Percentiles rank a stretch among this genome's conserved stretches.
Evolutionary conservation across 2,797 vertebrate species (phyloP).

Genomic region (Valencia hispanica): DNA sequence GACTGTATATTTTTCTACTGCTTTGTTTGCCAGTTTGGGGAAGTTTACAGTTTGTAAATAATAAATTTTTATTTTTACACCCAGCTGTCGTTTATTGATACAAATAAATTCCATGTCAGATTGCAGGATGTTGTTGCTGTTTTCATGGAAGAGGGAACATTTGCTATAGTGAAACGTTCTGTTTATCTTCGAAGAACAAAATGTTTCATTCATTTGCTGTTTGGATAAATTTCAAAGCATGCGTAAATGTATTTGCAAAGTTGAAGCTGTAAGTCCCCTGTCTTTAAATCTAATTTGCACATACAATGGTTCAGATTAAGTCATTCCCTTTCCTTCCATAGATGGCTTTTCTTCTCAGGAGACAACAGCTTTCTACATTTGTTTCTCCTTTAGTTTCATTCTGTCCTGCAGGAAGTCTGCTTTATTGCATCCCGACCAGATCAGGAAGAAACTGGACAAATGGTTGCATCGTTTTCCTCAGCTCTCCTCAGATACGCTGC

Average conservation of each 20-base stretch:
- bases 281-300: too few species aligned
- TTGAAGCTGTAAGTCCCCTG: too few species aligned
- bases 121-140: not conserved
- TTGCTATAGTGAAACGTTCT: too few species aligned
- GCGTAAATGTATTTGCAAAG: too few species aligned
- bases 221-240: too few species aligned
- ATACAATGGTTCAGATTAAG: too few species aligned
- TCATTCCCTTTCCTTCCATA: too few species aligned
- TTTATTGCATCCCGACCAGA: not conserved
- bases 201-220: not conserved
- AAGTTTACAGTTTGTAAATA: constrained; percentile 45
- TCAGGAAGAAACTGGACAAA: not conserved
- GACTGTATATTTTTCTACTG: constrained; percentile 33
- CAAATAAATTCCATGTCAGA: not conserved
- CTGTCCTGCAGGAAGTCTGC: not conserved
- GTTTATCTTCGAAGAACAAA: too few species aligned
- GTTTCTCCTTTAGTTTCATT: not conserved
- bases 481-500: not conserved
- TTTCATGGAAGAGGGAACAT: not conserved
- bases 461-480: constrained; percentile 16
- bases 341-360: too few species aligned
- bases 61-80: constrained; percentile 27
- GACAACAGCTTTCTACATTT: too few species aligned
- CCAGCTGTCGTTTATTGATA: not conserved
- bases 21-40: constrained; percentile 15